phyloP scores from a whole-genome alignment of 2,888 invertebrate genomes.

The Rugalucina vietnamica region DNA sequence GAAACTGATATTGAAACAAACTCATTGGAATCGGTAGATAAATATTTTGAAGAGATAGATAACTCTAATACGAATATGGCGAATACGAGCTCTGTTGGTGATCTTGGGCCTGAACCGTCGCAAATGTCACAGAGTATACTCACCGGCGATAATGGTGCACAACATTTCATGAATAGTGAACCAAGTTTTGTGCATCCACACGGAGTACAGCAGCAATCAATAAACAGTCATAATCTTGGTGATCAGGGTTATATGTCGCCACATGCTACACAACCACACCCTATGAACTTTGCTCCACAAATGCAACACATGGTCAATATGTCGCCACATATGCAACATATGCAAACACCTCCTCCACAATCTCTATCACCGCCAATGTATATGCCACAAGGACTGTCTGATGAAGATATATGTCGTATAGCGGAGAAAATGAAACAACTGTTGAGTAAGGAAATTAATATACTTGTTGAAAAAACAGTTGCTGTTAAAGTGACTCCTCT shows the following conservation, averaged over 20 bases:
- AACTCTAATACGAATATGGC: background rate
- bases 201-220: too few species aligned
- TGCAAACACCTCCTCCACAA: background rate
- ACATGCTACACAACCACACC: background rate
- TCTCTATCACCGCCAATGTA: background rate
- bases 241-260: too few species aligned
- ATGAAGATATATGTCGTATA: background rate
- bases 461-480: background rate
- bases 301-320: background rate
- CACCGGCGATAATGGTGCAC: background rate
- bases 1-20: too few species aligned
- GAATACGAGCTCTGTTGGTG: background rate
- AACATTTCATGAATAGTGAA: background rate
- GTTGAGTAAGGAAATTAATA: background rate
- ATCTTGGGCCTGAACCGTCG: too few species aligned
- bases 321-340: background rate
- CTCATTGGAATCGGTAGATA: too few species aligned
- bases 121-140: background rate
- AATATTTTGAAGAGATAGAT: background rate
- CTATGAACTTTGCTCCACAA: background rate
- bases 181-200: background rate
- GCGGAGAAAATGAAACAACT: background rate
- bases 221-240: too few species aligned
- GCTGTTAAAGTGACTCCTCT: background rate
- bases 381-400: background rate